A percentile compares a stretch with the other conserved stretches of the same genome.
Evolutionary conservation across 1,140 invertebrate genomes (phyloP).

Genomic region (Pristionchus pacificus): DNA sequence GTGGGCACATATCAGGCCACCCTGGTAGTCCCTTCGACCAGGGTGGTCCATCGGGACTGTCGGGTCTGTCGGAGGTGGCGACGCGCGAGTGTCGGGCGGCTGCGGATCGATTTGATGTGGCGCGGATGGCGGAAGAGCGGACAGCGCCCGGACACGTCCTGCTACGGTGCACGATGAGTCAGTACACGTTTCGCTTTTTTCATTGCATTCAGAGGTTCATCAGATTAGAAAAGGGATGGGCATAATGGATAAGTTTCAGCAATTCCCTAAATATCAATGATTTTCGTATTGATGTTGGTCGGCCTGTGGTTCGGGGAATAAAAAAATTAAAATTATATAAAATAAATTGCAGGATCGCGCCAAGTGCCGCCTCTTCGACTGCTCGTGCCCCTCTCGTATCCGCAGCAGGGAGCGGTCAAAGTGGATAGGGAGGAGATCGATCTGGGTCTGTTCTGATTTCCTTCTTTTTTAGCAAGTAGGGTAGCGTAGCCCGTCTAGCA

Average conservation of each 20-base stretch:
- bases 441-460: not conserved
- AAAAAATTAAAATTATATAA: no score
- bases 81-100: slow-evolving; percentile 19
- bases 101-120: slow-evolving; percentile 28
- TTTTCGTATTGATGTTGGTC: slow-evolving; percentile 11
- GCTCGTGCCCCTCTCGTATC: slow-evolving; percentile 30
- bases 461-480: no score
- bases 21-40: no score
- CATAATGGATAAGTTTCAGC: no score
- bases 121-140: slow-evolving; percentile 15
- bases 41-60: no score
- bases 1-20: no score
- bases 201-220: no score
- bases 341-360: slow-evolving; percentile 15
- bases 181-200: no score
- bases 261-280: slow-evolving; percentile 8
- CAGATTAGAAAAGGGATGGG: no score
- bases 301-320: no score
- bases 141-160: slow-evolving; percentile 16
- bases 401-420: slow-evolving; percentile 23
- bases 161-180: slow-evolving; percentile 28
- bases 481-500: no score
- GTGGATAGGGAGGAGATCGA: slow-evolving; percentile 30
- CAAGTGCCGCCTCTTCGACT: slow-evolving; percentile 31
- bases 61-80: slow-evolving; percentile 24